Conservation (phyloP, 2,888 invertebrate species). For the Drosophila sordidapex region DNA sequence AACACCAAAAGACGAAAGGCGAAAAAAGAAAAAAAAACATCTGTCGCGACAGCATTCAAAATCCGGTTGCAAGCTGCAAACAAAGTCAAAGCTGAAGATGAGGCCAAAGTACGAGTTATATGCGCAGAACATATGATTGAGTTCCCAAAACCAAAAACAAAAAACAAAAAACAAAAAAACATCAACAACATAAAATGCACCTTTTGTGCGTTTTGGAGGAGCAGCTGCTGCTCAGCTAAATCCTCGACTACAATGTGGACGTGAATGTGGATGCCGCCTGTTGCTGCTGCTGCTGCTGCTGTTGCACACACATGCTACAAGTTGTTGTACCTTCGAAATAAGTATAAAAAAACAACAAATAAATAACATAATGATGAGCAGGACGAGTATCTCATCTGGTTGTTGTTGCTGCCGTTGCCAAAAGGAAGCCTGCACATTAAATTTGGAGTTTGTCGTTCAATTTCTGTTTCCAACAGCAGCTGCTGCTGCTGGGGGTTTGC, state of each 20-base stretch:
- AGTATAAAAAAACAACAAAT: slow-evolving; percentile 13
- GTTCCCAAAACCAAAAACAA: slow-evolving; percentile 50
- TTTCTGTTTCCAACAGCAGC: slow-evolving; percentile 25
- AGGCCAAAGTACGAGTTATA: slow-evolving; percentile 40
- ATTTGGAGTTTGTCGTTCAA: slow-evolving; percentile 54
- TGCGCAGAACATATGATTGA: slow-evolving; percentile 73
- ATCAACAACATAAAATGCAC: slow-evolving; percentile 55
- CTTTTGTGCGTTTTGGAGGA: slow-evolving; percentile 62
- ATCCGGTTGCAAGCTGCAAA: slow-evolving; percentile 78
- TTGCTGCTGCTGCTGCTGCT: slow-evolving; percentile 22
- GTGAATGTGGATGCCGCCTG: slow-evolving; percentile 36
- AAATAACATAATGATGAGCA: slow-evolving; percentile 40
- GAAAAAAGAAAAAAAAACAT: slow-evolving; percentile 54
- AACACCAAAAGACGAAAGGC: slow-evolving; percentile 17
- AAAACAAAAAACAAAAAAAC: background rate
- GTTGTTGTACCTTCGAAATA: slow-evolving; percentile 30
- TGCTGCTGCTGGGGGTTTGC: slow-evolving; percentile 8
- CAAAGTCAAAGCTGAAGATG: slow-evolving; percentile 52
- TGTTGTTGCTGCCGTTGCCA: slow-evolving; percentile 7
- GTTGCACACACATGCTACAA: slow-evolving; percentile 49
- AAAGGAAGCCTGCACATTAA: slow-evolving; percentile 45
- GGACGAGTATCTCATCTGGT: slow-evolving; percentile 20
- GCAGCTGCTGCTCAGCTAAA: slow-evolving; percentile 48
- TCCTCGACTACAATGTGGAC: slow-evolving; percentile 19
- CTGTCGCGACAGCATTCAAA: slow-evolving; percentile 65